phyloP scores from a whole-genome alignment of 2,113 vertebrate species.

The Rhynchomys soricoides region DNA sequence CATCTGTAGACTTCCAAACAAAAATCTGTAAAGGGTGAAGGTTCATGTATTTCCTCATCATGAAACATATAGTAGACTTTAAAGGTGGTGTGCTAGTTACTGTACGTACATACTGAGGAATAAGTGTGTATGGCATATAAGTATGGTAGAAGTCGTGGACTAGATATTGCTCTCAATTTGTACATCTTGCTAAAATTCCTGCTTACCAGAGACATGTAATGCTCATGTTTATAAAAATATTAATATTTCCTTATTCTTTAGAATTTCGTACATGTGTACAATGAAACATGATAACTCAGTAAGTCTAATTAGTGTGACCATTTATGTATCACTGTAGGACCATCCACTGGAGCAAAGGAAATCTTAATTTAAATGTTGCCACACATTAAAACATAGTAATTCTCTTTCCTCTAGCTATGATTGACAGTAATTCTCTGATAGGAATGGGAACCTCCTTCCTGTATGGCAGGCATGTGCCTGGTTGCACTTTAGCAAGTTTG shows the following conservation, averaged over 20 bases:
- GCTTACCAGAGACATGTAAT: neutral
- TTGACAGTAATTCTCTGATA: neutral
- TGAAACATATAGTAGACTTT: neutral
- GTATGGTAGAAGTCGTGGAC: neutral
- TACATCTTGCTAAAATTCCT: neutral
- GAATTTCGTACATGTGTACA: neutral
- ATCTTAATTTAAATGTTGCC: neutral
- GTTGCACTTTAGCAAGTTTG: neutral
- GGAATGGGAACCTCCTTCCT: neutral
- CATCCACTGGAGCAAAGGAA: neutral
- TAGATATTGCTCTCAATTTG: neutral
- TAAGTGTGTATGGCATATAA: neutral
- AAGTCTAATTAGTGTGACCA: neutral
- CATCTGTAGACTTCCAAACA: neutral
- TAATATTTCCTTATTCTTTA: neutral
- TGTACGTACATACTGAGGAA: neutral
- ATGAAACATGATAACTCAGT: neutral
- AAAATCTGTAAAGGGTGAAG: neutral
- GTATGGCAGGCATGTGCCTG: accelerated
- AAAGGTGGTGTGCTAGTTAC: neutral
- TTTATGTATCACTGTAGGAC: neutral
- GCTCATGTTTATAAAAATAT: neutral
- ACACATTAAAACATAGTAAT: neutral
- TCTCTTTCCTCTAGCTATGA: neutral
- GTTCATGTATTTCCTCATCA: neutral